A percentile compares a stretch with the other conserved stretches of the same genome.
Conservation (phyloP, 2,113 vertebrate genomes). For the Ginglymostoma cirratum region DNA sequence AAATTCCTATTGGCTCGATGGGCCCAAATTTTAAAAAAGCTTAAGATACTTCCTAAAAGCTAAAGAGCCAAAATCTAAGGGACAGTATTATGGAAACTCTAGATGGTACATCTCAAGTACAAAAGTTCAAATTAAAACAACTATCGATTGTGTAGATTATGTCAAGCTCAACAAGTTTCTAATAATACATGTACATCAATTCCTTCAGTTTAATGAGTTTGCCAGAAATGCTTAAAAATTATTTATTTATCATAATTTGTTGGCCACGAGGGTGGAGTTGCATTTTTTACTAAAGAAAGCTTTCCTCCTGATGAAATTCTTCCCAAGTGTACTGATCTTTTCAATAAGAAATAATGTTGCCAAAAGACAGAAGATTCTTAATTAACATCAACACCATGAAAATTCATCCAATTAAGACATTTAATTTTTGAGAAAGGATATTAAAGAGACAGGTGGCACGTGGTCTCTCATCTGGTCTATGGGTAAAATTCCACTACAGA, state of each 20-base stretch:
- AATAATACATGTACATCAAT: background rate
- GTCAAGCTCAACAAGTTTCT: background rate
- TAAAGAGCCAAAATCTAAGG: background rate
- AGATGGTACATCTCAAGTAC: background rate
- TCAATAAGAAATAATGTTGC: background rate
- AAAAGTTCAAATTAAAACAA: background rate
- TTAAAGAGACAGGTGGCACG: constrained; percentile 75
- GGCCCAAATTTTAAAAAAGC: background rate
- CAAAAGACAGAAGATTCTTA: background rate
- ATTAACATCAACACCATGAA: background rate
- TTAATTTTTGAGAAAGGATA: constrained; percentile 67
- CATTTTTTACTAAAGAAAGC: background rate
- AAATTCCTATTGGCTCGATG: background rate
- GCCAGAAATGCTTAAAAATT: background rate
- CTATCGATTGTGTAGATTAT: background rate
- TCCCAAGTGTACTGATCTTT: background rate
- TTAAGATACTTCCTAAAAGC: background rate
- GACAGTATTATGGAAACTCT: background rate
- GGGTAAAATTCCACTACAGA: constrained; percentile 84
- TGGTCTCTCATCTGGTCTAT: constrained; percentile 97
- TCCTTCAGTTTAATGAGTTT: background rate
- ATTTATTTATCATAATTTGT: background rate
- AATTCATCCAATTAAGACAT: background rate
- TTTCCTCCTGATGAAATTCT: background rate
- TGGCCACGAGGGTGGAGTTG: background rate